Percentiles rank a stretch among this genome's conserved stretches.
Evolutionary conservation across 2,113 vertebrate species (phyloP).

Genomic region (Macquaria australasica): DNA sequence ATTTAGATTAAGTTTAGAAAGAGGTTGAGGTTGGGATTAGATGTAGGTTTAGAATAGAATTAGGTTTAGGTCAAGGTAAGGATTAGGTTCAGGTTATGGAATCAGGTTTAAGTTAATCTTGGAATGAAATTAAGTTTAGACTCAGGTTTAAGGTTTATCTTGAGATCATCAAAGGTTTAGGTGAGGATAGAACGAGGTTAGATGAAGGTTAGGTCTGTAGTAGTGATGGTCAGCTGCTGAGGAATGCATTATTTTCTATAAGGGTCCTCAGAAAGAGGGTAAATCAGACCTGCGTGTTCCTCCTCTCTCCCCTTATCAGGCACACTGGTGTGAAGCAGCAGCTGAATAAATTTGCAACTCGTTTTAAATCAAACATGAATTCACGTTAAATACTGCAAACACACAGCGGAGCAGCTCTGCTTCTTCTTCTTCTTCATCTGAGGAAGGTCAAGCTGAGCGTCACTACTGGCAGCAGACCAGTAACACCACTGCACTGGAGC

Average conservation of each 20-base stretch:
- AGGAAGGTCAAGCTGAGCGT: background rate
- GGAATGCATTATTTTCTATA: background rate
- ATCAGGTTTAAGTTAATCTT: background rate
- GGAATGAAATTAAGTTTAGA: no score
- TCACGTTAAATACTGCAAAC: constrained; percentile 53
- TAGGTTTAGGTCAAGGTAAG: background rate
- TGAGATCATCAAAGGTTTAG: background rate
- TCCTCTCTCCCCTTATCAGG: constrained; percentile 11
- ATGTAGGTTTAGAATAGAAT: background rate
- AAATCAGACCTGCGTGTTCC: background rate
- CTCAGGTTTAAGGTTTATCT: no score
- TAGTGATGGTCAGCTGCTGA: background rate
- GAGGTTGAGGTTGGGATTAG: background rate
- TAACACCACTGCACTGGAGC: constrained; percentile 36
- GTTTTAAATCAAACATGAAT: constrained; percentile 67
- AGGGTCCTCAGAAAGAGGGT: background rate
- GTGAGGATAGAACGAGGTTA: background rate
- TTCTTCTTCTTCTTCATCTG: background rate
- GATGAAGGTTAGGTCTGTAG: background rate
- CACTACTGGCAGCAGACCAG: constrained; percentile 54
- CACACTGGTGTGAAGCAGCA: constrained; percentile 38
- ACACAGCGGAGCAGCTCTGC: background rate
- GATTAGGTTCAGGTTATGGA: no score
- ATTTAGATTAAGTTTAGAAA: background rate
- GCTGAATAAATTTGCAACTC: constrained; percentile 61